phyloP scores from a whole-genome alignment of 2,797 vertebrate species.

The Gymnodraco acuticeps region DNA sequence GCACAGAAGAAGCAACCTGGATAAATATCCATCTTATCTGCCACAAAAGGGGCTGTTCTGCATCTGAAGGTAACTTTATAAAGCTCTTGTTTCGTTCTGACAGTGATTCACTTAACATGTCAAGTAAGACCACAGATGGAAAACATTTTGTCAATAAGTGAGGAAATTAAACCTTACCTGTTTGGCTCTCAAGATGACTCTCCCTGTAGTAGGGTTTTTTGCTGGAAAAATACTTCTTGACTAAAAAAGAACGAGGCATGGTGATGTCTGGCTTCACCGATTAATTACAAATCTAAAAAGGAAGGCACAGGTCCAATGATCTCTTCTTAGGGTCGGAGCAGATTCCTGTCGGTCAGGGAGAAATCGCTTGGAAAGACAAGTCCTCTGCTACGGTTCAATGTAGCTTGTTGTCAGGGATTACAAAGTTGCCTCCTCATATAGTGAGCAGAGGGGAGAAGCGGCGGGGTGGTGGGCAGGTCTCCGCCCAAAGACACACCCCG shows the following conservation, averaged over 20 bases:
- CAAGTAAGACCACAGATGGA: slow-evolving; percentile 4
- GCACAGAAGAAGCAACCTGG: slow-evolving; percentile 5
- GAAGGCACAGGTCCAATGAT: neutral
- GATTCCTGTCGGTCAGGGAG: neutral
- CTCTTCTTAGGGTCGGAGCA: neutral
- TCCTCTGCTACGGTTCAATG: neutral
- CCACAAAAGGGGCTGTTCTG: slow-evolving; percentile 3
- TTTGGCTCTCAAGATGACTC: slow-evolving; percentile 87
- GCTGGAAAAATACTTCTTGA: slow-evolving; percentile 93
- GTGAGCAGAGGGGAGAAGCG: slow-evolving; percentile 52
- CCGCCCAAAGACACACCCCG: slow-evolving; percentile 77
- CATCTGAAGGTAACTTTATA: neutral
- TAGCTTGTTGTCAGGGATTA: slow-evolving; percentile 3
- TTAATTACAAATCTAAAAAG: neutral
- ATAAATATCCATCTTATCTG: neutral
- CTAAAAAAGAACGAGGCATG: slow-evolving; percentile 97
- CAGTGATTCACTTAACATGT: neutral
- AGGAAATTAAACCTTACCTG: slow-evolving; percentile 78
- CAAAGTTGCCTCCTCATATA: slow-evolving; percentile 74
- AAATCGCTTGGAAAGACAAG: neutral
- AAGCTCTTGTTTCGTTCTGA: neutral
- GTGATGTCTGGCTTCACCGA: slow-evolving; percentile 53
- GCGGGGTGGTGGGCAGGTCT: slow-evolving; percentile 49
- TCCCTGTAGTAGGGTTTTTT: slow-evolving; percentile 95
- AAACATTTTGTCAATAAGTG: neutral